Evolutionary conservation across 2,113 vertebrate species (phyloP).

Genomic region (Sceloporus tristichus): DNA sequence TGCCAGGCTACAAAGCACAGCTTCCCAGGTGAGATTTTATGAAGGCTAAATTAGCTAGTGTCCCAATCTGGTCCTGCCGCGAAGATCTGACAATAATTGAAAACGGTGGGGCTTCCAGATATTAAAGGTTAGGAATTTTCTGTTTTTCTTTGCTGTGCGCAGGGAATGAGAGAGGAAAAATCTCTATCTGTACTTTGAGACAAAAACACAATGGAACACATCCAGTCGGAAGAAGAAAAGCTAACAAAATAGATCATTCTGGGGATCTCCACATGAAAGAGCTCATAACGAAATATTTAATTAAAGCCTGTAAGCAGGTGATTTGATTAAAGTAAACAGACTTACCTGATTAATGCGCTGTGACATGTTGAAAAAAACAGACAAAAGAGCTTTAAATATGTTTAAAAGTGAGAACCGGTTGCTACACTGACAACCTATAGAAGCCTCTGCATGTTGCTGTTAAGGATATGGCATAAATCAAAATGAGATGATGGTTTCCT

Average conservation of each 20-base stretch:
- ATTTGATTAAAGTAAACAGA: conserved; percentile 46
- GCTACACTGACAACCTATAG: background rate
- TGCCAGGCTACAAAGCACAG: conserved; percentile 20
- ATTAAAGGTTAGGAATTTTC: conserved; percentile 26
- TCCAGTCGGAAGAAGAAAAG: conserved; percentile 10
- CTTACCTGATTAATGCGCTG: conserved; percentile 3
- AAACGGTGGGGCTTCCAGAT: conserved; percentile 34
- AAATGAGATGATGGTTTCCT: conserved; percentile 3
- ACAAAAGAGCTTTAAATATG: conserved; percentile 8
- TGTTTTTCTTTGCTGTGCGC: background rate
- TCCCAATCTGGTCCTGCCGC: conserved; percentile 20
- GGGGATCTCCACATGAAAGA: background rate
- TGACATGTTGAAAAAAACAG: background rate
- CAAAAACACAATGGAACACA: background rate
- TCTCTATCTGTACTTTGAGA: conserved; percentile 10
- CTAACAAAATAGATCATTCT: background rate
- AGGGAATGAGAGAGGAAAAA: background rate
- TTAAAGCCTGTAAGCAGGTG: conserved; percentile 24
- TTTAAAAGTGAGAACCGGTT: background rate
- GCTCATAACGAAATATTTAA: conserved; percentile 39
- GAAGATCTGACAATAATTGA: conserved; percentile 29
- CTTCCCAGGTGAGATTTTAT: conserved; percentile 31
- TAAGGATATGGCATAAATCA: conserved; percentile 8
- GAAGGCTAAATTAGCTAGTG: conserved; percentile 31
- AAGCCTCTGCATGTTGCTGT: background rate